Conservation (phyloP, 2,888 invertebrate genomes). For the Euplagia quadripunctaria region DNA sequence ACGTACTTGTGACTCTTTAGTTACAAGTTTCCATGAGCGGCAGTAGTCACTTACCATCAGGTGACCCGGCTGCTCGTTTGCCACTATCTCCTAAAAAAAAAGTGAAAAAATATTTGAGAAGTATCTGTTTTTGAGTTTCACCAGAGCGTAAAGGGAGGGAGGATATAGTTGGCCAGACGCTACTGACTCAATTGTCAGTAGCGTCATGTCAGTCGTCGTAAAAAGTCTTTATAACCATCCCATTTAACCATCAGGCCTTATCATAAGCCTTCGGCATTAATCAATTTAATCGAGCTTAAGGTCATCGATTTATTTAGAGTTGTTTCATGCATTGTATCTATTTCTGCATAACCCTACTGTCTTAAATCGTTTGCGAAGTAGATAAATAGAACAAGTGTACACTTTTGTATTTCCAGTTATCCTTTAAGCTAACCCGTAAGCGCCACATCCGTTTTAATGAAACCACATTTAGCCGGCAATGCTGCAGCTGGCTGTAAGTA, state of each 20-base stretch:
- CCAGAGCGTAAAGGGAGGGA: no score
- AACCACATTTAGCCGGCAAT: conserved; percentile 21
- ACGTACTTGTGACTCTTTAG: no score
- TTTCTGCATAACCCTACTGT: neutral
- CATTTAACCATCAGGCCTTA: neutral
- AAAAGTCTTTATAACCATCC: no score
- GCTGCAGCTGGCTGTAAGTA: conserved; percentile 14
- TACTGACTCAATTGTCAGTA: no score
- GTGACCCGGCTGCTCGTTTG: no score
- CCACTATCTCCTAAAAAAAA: no score
- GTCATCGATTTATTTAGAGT: neutral
- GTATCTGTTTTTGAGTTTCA: no score
- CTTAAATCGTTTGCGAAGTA: neutral
- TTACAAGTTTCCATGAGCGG: no score
- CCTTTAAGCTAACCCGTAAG: conserved; percentile 7
- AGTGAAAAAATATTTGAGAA: no score
- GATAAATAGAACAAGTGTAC: neutral
- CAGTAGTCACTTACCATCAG: no score
- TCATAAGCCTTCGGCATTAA: neutral
- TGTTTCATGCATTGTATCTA: neutral
- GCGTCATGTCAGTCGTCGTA: no score
- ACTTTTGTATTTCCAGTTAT: neutral
- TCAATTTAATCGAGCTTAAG: neutral
- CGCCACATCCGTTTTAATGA: conserved; percentile 22
- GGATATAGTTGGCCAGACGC: no score